Conservation (phyloP, 1,140 invertebrate species). For the Sitodiplosis mosellana region DNA sequence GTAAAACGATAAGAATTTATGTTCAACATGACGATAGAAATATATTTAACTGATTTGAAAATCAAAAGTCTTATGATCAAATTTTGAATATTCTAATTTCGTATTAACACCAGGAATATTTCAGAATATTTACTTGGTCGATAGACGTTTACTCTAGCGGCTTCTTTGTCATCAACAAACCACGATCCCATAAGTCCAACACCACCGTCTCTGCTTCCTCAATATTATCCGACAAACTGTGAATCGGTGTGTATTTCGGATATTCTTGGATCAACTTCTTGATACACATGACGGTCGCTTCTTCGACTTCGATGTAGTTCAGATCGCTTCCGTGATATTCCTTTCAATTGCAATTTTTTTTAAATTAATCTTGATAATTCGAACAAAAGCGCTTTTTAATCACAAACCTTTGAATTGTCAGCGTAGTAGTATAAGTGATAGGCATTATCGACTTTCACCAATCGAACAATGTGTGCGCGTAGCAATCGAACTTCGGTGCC, state of each 20-base stretch:
- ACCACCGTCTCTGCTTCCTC: constrained; percentile 40
- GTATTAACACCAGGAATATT: too few species aligned
- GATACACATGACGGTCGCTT: constrained; percentile 42
- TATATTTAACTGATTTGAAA: too few species aligned
- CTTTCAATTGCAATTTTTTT: too few species aligned
- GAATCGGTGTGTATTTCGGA: constrained; percentile 54
- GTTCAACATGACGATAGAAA: too few species aligned
- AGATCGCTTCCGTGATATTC: constrained; percentile 66
- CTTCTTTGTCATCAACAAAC: constrained; percentile 39
- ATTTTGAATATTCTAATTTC: too few species aligned
- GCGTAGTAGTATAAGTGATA: constrained; percentile 57
- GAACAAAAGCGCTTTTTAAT: too few species aligned
- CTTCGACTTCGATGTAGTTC: constrained; percentile 55
- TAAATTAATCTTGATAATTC: too few species aligned
- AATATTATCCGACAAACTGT: constrained; percentile 44
- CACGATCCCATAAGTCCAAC: constrained; percentile 50
- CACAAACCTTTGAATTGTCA: constrained; percentile 72
- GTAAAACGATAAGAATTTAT: too few species aligned
- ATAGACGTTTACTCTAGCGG: constrained; percentile 29
- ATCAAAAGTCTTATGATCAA: too few species aligned
- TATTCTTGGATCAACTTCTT: constrained; percentile 51
- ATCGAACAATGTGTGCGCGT: constrained; percentile 46
- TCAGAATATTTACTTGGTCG: too few species aligned
- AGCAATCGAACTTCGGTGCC: constrained; percentile 50
- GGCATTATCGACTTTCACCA: constrained; percentile 46